A percentile compares a stretch with the other conserved stretches of the same genome.
phyloP scores from a whole-genome alignment of 2,888 invertebrate species.

The Rhamnusium bicolor region DNA sequence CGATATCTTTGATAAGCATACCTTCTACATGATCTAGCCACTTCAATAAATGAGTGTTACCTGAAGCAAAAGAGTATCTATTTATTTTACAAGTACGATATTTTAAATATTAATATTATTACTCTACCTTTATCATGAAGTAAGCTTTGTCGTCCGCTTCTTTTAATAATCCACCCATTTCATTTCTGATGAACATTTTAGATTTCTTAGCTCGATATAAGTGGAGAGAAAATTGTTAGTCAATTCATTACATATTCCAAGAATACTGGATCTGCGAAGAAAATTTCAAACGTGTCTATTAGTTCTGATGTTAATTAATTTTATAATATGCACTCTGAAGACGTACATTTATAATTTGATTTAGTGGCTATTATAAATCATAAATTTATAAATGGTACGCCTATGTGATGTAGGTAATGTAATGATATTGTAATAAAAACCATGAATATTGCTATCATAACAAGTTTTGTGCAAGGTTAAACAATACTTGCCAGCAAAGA shows the following conservation, averaged over 20 bases:
- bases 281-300: not conserved
- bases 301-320: not conserved
- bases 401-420: conserved; percentile 16
- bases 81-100: no score
- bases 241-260: not conserved
- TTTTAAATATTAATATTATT: no score
- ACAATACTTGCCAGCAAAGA: conserved; percentile 49
- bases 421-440: conserved; percentile 31
- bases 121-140: no score
- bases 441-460: conserved; percentile 51
- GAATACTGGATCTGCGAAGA: not conserved
- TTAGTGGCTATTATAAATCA: not conserved
- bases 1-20: no score
- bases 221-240: no score
- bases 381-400: conserved; percentile 2
- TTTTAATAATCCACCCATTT: no score
- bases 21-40: no score
- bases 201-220: no score
- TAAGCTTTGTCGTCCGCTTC: no score
- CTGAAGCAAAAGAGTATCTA: no score
- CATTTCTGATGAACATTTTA: no score
- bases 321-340: not conserved
- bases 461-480: conserved; percentile 59
- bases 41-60: no score
- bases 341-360: not conserved